Percentiles rank a stretch among this genome's conserved stretches.
Conservation (phyloP, 2,888 invertebrate genomes). For the Noctua janthina region DNA sequence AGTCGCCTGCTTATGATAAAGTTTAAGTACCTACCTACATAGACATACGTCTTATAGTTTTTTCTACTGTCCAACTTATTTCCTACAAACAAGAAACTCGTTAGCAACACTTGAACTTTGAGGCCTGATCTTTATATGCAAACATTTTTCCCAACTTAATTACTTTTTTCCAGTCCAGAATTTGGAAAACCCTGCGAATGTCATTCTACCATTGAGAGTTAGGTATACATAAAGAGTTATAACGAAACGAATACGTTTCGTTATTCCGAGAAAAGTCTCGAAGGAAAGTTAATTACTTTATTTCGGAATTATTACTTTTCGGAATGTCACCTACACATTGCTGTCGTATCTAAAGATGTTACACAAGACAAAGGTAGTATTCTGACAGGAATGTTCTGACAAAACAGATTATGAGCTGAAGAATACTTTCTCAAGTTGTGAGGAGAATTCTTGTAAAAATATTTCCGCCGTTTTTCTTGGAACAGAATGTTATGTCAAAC, state of each 20-base stretch:
- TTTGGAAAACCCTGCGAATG: slow-evolving; percentile 11
- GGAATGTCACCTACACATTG: neutral
- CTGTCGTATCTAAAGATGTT: slow-evolving; percentile 7
- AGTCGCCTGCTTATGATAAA: neutral
- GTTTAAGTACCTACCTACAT: neutral
- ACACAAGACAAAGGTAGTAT: slow-evolving; percentile 17
- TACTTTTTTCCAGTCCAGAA: slow-evolving; percentile 20
- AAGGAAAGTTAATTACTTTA: slow-evolving; percentile 39
- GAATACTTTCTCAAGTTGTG: slow-evolving; percentile 8
- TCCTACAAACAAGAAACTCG: slow-evolving; percentile 24
- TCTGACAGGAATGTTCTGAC: slow-evolving; percentile 2
- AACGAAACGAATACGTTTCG: neutral
- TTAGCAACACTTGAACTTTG: slow-evolving; percentile 7
- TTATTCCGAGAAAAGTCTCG: slow-evolving; percentile 24
- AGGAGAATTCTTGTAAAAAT: slow-evolving; percentile 14
- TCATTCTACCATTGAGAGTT: neutral
- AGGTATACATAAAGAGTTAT: slow-evolving; percentile 11
- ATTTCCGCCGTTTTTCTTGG: neutral
- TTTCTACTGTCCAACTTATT: neutral
- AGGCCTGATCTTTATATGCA: neutral
- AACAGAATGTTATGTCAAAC: neutral
- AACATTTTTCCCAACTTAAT: slow-evolving; percentile 5
- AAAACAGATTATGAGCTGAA: slow-evolving; percentile 13
- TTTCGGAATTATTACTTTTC: slow-evolving; percentile 27
- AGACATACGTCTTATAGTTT: neutral